Percentiles rank a stretch among this genome's conserved stretches.
phyloP scores from a whole-genome alignment of 2,797 vertebrate species.

The Chaetodon trifasciatus region DNA sequence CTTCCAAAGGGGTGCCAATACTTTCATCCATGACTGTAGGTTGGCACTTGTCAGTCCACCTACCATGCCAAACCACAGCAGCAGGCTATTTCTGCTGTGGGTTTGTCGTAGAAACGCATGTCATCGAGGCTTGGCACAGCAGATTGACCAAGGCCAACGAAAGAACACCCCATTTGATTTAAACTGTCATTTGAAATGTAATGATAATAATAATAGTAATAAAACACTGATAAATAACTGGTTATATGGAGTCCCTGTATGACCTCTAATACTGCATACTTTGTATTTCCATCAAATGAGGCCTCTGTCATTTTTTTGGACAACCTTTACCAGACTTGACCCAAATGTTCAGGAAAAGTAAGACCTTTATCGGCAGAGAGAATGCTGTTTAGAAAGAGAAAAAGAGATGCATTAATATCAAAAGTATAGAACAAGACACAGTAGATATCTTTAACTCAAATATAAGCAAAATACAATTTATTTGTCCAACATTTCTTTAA shows the following conservation, averaged over 20 bases:
- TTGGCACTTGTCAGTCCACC: no score
- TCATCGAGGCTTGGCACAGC: background rate
- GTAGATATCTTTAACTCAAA: slow-evolving; percentile 73
- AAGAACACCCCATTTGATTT: background rate
- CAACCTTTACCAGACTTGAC: slow-evolving; percentile 86
- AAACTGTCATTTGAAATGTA: background rate
- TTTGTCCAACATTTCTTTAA: slow-evolving; percentile 76
- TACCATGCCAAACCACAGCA: no score
- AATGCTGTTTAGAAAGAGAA: slow-evolving; percentile 88
- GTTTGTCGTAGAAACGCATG: no score
- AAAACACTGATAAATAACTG: background rate
- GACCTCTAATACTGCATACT: slow-evolving; percentile 10
- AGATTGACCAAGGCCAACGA: background rate
- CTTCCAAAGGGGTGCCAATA: no score
- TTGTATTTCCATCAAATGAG: slow-evolving; percentile 59
- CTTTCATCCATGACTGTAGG: no score
- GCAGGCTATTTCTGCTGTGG: background rate
- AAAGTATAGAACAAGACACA: slow-evolving; percentile 73
- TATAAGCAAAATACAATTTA: slow-evolving; percentile 84
- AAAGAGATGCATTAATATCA: slow-evolving; percentile 87
- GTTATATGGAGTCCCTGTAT: background rate
- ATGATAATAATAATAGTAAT: no score
- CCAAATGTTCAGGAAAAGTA: slow-evolving; percentile 84
- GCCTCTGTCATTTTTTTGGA: slow-evolving; percentile 57
- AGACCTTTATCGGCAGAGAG: slow-evolving; percentile 84